Evolutionary conservation across 92 coral and sea anemone genomes (phyloP).

Genomic region (Muricea muricata): DNA sequence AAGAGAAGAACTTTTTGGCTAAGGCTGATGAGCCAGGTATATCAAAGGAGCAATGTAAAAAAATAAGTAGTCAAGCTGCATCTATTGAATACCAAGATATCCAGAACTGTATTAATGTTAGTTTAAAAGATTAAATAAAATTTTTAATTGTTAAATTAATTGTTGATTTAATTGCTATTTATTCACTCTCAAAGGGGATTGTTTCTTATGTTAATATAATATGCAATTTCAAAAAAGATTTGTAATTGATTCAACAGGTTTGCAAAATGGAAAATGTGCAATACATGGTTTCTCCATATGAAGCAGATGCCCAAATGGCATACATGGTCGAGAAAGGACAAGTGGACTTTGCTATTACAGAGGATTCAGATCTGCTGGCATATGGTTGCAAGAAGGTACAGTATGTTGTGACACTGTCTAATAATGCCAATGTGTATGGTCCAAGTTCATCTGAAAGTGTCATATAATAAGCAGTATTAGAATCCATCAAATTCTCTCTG

Average conservation of each 20-base stretch:
- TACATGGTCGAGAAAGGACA: conserved; percentile 44
- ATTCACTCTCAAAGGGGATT: too few relatives aligned
- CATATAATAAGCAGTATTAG: conserved; percentile 3
- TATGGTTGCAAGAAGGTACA: conserved; percentile 66
- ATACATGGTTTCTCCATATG: conserved; percentile 58
- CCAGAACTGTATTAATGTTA: conserved; percentile 50
- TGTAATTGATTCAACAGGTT: conserved; percentile 1
- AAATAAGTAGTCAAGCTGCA: conserved; percentile 51
- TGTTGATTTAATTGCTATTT: too few relatives aligned
- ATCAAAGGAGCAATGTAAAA: conserved; percentile 27
- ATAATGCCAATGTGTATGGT: too few relatives aligned
- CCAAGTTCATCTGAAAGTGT: too few relatives aligned
- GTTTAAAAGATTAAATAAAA: conserved; percentile 2
- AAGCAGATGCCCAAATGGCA: conserved; percentile 62
- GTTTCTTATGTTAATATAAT: too few relatives aligned
- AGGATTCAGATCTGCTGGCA: conserved; percentile 66
- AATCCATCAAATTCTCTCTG: too few relatives aligned
- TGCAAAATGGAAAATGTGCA: conserved; percentile 25
- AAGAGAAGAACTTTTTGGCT: background rate
- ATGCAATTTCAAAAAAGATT: background rate
- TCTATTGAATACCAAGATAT: conserved; percentile 52
- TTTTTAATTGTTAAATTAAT: too few relatives aligned
- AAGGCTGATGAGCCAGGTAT: conserved; percentile 18
- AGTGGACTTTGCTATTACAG: conserved; percentile 65
- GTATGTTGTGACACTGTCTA: background rate